These are phyloP conservation scores for Volucella inanis DNA, from an alignment of 2,888 invertebrate species.

Conservation along the genomic window DNA sequence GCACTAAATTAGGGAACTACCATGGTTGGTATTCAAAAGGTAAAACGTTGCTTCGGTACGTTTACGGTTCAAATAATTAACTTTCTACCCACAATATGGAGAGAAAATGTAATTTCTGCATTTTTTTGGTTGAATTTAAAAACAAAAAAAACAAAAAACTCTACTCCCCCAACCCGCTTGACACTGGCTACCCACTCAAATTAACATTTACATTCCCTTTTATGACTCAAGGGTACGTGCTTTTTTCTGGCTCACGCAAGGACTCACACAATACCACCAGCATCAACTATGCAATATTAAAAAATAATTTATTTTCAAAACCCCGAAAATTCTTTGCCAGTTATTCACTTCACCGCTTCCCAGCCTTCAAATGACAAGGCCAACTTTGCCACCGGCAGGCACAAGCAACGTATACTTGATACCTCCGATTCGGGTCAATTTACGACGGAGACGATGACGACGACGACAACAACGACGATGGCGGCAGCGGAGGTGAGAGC, in stretches of 20 bases:
- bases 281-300: conserved; percentile 19
- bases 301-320: conserved; percentile 54
- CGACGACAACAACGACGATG: no score
- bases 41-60: no score
- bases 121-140: conserved; percentile 25
- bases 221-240: conserved; percentile 52
- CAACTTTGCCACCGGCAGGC: no score
- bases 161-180: not conserved
- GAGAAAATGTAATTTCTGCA: conserved; percentile 28
- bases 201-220: conserved; percentile 36
- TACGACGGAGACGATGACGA: no score
- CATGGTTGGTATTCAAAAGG: no score
- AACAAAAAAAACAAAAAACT: not conserved
- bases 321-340: conserved; percentile 19
- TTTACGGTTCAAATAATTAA: conserved; percentile 52
- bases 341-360: not conserved
- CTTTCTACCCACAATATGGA: conserved; percentile 4
- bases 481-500: no score
- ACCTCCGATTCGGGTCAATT: no score
- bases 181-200: conserved; percentile 18
- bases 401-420: no score
- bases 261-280: conserved; percentile 3
- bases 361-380: no score
- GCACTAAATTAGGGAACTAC: no score
- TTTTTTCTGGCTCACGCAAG: conserved; percentile 26